These are phyloP conservation scores for Tyria jacobaeae DNA, from an alignment of 2,888 invertebrate species.

Conservation along the genomic window DNA sequence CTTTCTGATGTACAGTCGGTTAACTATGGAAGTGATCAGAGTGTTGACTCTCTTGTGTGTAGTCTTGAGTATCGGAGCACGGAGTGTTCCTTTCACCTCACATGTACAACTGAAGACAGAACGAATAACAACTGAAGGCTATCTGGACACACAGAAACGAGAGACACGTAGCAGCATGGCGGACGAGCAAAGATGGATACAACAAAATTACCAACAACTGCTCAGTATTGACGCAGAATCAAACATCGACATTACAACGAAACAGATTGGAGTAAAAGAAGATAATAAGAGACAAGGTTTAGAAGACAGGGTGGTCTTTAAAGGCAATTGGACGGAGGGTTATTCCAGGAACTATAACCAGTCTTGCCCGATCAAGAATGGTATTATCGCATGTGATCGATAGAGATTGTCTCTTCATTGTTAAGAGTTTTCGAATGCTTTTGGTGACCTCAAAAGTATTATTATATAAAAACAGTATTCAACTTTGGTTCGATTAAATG, in stretches of 20 bases:
- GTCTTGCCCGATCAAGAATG: not conserved
- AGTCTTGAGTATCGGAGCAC: conserved; percentile 23
- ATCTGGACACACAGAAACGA: too few species aligned
- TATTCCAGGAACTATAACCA: not conserved
- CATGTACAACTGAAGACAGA: not conserved
- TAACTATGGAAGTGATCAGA: conserved; percentile 26
- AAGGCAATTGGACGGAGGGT: not conserved
- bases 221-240: not conserved
- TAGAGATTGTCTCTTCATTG: not conserved
- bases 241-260: not conserved
- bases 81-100: conserved; percentile 6
- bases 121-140: not conserved
- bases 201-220: not conserved
- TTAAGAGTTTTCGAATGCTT: not conserved
- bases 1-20: conserved; percentile 2
- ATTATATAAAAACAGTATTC: too few species aligned
- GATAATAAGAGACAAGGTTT: not conserved
- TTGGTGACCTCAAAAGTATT: too few species aligned
- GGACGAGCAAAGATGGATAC: not conserved
- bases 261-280: not conserved
- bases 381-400: not conserved
- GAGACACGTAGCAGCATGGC: not conserved
- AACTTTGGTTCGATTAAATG: too few species aligned
- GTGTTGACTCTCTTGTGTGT: conserved; percentile 20
- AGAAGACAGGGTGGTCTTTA: not conserved